Evolutionary conservation across 2,113 vertebrate genomes (phyloP).

Genomic region (Sceloporus undulatus): DNA sequence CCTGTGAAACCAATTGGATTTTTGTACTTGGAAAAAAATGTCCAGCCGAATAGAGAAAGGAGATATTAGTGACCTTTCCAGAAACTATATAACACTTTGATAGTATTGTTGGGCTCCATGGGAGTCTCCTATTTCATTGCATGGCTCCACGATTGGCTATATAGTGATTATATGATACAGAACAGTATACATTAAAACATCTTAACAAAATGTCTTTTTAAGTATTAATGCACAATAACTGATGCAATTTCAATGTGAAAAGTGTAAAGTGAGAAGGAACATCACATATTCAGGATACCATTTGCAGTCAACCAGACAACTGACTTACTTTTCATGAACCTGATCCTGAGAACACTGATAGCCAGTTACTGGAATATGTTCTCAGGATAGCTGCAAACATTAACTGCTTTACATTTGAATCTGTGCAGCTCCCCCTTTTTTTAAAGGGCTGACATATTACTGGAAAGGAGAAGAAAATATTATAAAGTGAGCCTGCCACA

Average conservation of each 20-base stretch:
- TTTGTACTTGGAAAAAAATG: constrained; percentile 26
- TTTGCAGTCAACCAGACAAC: constrained; percentile 61
- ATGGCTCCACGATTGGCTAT: constrained; percentile 45
- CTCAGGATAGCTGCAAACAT: neutral
- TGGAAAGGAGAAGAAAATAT: neutral
- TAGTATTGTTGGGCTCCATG: neutral
- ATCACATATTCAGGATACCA: constrained; percentile 41
- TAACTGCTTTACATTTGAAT: neutral
- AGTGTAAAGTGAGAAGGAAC: neutral
- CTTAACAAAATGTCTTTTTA: constrained; percentile 33
- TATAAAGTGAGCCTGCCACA: neutral
- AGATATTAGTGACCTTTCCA: constrained; percentile 30
- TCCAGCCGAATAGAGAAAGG: neutral
- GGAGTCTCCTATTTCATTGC: constrained; percentile 49
- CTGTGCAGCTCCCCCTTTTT: neutral
- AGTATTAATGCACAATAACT: constrained; percentile 39
- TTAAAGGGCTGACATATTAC: neutral
- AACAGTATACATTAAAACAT: constrained; percentile 50
- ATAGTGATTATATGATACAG: constrained; percentile 40
- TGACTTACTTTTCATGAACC: constrained; percentile 62
- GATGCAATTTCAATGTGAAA: constrained; percentile 35
- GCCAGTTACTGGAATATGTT: neutral
- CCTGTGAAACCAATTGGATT: constrained; percentile 26
- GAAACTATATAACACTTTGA: constrained; percentile 10
- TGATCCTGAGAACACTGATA: constrained; percentile 57